Conservation (phyloP, 2,888 invertebrate genomes). For the Flabesymbios commensalis region DNA sequence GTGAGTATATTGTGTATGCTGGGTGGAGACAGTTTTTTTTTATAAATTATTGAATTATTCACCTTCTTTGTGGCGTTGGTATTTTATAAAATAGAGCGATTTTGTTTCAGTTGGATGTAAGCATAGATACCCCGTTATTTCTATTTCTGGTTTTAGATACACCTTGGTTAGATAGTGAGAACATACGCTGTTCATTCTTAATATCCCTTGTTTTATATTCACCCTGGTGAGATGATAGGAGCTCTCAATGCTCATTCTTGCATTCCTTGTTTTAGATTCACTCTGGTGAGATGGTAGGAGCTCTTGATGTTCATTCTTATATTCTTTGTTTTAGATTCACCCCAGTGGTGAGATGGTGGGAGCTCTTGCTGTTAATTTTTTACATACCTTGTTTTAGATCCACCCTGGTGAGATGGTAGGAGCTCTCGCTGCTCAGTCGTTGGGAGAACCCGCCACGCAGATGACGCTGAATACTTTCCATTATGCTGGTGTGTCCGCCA, state of each 20-base stretch:
- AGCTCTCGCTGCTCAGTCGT: conserved; percentile 97
- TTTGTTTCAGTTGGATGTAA: background rate
- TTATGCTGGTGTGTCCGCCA: conserved; percentile 99
- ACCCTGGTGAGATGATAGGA: conserved; percentile 99
- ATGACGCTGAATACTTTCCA: conserved; percentile 94
- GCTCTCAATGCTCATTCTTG: conserved; percentile 98
- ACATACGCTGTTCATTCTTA: no score
- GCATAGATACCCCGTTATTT: no score
- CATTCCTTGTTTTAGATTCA: conserved; percentile 69
- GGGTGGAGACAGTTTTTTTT: no score
- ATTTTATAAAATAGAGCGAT: background rate
- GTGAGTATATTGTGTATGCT: no score
- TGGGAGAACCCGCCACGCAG: conserved; percentile 99
- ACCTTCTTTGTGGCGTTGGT: background rate
- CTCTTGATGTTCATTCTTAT: conserved; percentile 98
- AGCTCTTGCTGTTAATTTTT: no score
- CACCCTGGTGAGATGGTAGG: conserved; percentile 99
- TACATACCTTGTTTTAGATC: conserved; percentile 69
- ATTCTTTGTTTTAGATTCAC: no score
- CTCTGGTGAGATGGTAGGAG: conserved; percentile 99
- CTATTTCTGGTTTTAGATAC: no score
- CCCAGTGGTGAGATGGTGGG: no score
- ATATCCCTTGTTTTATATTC: conserved; percentile 69
- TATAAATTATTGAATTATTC: no score
- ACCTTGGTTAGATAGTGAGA: no score